A percentile compares a stretch with the other conserved stretches of the same genome.
Evolutionary conservation across 2,888 invertebrate genomes (phyloP).

Genomic region (Hirtodrosophila duncani): DNA sequence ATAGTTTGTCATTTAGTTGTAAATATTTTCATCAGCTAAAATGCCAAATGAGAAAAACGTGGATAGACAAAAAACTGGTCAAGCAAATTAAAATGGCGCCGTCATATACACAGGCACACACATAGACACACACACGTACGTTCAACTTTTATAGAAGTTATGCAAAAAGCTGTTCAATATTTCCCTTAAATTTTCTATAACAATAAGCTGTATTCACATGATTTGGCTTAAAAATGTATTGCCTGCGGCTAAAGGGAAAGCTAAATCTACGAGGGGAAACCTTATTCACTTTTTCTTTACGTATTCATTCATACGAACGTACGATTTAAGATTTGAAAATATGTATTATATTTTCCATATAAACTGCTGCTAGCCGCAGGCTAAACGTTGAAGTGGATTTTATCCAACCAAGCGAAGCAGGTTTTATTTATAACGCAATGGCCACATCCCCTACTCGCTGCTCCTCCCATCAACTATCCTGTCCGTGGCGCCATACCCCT

Average conservation of each 20-base stretch:
- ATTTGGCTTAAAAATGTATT: constrained; percentile 56
- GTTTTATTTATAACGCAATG: constrained; percentile 66
- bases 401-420: constrained; percentile 23
- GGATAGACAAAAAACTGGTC: constrained; percentile 12
- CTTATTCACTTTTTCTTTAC: too few species aligned
- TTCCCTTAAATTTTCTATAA: constrained; percentile 35
- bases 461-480: not conserved
- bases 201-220: constrained; percentile 39
- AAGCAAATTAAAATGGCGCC: constrained; percentile 69
- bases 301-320: not conserved
- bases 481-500: constrained; percentile 8
- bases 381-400: constrained; percentile 47
- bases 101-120: constrained; percentile 42
- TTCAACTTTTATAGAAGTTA: constrained; percentile 13
- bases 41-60: constrained; percentile 26
- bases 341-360: constrained; percentile 36
- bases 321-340: constrained; percentile 27
- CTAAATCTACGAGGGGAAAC: too few species aligned
- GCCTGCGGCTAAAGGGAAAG: too few species aligned
- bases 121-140: constrained; percentile 20
- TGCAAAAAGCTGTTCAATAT: constrained; percentile 47
- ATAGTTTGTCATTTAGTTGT: constrained; percentile 21
- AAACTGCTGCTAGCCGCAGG: constrained; percentile 39
- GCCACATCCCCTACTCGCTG: constrained; percentile 15
- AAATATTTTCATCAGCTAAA: constrained; percentile 49